Evolutionary conservation across 23 tunicate genomes (phyloP), one percentile per base, ranked within the genome.

Genomic region (Ciona savignyi): DNA sequence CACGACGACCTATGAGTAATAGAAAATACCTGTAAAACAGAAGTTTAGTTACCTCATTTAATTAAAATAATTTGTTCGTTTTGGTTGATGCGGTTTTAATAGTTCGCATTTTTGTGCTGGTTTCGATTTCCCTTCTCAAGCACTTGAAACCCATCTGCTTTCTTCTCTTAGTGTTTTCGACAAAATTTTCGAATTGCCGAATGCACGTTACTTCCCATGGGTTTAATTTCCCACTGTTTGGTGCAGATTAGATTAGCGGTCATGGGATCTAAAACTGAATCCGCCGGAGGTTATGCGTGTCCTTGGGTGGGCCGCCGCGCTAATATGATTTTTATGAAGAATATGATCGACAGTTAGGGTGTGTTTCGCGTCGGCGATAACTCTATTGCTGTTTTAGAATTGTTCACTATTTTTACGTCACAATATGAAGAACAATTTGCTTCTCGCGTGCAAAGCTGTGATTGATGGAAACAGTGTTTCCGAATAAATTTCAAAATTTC

Each of bases 391-490:
- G n/a, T 42, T 42, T 6, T 42, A 42, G 56, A 42, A 42, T 42
- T 6, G 15, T 42, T 42, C 56, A 42, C 56, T n/a, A 42, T 42
- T 42, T 15, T 6, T 42, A 42, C 56, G 56, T 42, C 56, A 42
- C 56, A 42, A 42, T 42, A 15, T 15, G 56, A 42, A 15, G 15
- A 42, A 42, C 56, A 15, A 42, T 42, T 42, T 42, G 56, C 15
- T 42, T 42, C 15, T 42, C 56, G 56, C 56, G 56, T 42, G 56
- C 56, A 42, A 42, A 42, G 56, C 56, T 42, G 56, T 42, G 56
- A 42, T 42, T 42, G 56, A 42, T 42, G 9, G 56, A 9, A 42
- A 15, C 9, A 42, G 56, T 42, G 56, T 42, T 42, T 9, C 56
- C 11, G 15, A n/a, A n/a, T n/a, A n/a, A n/a, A n/a, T n/a, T n/a